These are phyloP conservation scores for Patella vulgata DNA, from an alignment of 1,140 invertebrate genomes.

Conservation along the genomic window DNA sequence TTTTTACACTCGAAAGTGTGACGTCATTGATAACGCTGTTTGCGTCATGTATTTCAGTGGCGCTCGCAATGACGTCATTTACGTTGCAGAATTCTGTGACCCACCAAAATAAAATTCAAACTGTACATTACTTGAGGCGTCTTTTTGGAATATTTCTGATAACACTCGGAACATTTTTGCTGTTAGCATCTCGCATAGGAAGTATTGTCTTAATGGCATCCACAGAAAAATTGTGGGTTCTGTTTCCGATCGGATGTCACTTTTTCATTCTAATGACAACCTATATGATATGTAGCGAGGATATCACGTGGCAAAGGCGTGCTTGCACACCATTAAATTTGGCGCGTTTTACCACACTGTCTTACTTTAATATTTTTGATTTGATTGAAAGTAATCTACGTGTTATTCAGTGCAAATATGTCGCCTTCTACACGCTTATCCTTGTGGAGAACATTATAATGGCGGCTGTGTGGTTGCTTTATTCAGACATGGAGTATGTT, in stretches of 20 bases:
- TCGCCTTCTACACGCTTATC: constrained; percentile 20
- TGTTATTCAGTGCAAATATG: constrained; percentile 22
- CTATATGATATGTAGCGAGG: neutral
- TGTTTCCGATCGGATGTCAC: constrained; percentile 5
- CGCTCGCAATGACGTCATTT: neutral
- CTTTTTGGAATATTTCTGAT: constrained; percentile 9
- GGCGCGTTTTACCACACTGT: neutral
- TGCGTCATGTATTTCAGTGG: neutral
- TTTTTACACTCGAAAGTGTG: neutral
- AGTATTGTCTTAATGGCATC: constrained; percentile 9
- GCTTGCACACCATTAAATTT: neutral
- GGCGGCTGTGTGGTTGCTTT: constrained; percentile 26
- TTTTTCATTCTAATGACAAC: neutral
- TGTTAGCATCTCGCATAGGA: constrained; percentile 8
- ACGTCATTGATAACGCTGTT: constrained; percentile 1
- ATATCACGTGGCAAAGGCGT: neutral
- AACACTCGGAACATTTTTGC: constrained; percentile 9
- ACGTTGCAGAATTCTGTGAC: neutral
- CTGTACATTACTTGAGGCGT: neutral
- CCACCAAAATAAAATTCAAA: neutral
- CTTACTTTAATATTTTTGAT: constrained; percentile 22
- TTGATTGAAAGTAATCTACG: constrained; percentile 5
- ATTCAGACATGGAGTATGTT: constrained; percentile 11
- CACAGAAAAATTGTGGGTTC: constrained; percentile 7
- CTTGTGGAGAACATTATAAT: constrained; percentile 32